A percentile compares a stretch with the other conserved stretches of the same genome.
Evolutionary conservation across 2,113 vertebrate genomes (phyloP).

Genomic region (Psilopogon haemacephalus): DNA sequence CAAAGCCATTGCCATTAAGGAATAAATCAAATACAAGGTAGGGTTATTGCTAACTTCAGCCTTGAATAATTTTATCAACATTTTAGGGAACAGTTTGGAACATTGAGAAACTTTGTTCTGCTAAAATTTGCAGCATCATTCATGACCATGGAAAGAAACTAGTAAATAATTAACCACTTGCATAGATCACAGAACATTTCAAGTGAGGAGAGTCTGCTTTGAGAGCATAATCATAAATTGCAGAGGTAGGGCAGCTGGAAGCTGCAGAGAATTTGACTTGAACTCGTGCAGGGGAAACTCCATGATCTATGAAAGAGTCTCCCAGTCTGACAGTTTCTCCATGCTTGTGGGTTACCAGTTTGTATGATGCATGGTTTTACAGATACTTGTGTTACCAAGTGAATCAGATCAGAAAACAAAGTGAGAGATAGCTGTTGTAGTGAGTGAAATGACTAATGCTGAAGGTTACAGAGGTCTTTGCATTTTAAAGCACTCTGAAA

Average conservation of each 20-base stretch:
- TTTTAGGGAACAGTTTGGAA: neutral
- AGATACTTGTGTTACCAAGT: neutral
- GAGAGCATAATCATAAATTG: neutral
- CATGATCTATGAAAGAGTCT: neutral
- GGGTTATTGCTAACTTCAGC: neutral
- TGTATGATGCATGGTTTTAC: neutral
- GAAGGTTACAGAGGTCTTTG: neutral
- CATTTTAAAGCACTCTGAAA: conserved; percentile 4
- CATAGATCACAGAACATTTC: neutral
- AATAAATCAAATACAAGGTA: neutral
- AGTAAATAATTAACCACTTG: neutral
- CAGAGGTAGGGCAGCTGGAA: neutral
- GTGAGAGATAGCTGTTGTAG: neutral
- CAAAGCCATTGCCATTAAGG: neutral
- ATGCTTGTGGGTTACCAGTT: neutral
- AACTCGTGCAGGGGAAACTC: neutral
- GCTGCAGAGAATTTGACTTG: neutral
- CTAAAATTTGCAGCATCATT: neutral
- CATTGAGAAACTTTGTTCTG: neutral
- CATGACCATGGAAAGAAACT: neutral
- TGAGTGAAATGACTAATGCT: neutral
- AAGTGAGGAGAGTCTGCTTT: neutral
- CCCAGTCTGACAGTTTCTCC: neutral
- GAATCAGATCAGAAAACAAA: neutral
- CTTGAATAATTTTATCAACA: neutral